A percentile compares a stretch with the other conserved stretches of the same genome.
Conservation (phyloP, 2,797 vertebrate genomes). For the Platyrinchus mystaceus region DNA sequence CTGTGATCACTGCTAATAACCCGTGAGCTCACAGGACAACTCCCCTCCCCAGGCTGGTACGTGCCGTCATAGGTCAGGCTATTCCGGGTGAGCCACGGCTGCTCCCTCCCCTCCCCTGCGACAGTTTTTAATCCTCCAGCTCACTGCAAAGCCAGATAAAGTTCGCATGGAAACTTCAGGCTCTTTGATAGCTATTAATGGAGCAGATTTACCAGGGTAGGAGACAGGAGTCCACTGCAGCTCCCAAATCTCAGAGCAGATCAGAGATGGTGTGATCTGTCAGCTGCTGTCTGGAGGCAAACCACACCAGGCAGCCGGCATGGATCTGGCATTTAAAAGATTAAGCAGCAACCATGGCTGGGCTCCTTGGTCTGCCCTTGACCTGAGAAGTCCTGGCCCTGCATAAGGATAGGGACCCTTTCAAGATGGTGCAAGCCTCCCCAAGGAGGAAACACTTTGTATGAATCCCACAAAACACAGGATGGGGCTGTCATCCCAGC, state of each 20-base stretch:
- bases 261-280: not conserved
- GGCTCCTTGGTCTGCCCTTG: conserved; percentile 24
- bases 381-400: not conserved
- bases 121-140: conserved; percentile 33
- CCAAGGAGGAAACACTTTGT: not conserved
- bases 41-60: conserved; percentile 3
- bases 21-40: conserved; percentile 24
- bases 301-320: not conserved
- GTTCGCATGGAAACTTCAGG: conserved; percentile 58
- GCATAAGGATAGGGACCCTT: not conserved
- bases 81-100: conserved; percentile 27
- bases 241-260: not conserved
- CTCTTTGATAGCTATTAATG: conserved; percentile 67
- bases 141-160: conserved; percentile 63
- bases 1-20: conserved; percentile 12
- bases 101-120: not conserved
- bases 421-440: not conserved
- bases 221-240: not conserved
- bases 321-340: conserved; percentile 22
- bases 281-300: conserved; percentile 37
- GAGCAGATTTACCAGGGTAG: conserved; percentile 44
- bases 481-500: not conserved
- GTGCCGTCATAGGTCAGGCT: conserved; percentile 58
- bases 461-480: not conserved
- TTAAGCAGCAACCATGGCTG: not conserved